Base-by-base conservation (phyloP, 2,888 invertebrate species). In the Pyrocoelia pectoralis region DNA sequence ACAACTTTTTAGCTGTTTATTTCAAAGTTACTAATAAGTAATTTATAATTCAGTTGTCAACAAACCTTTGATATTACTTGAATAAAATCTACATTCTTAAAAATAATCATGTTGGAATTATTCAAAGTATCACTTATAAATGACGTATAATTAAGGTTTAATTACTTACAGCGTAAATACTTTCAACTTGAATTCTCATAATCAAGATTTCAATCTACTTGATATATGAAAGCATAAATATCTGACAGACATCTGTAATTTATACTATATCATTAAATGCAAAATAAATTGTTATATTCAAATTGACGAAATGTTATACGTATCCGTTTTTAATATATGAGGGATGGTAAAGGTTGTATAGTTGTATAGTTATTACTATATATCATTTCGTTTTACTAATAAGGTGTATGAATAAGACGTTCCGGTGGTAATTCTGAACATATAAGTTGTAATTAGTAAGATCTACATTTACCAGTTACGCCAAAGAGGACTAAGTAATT, bases 401-500 rank as follows among this genome's bases (percentile, higher is more conserved):
- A 24, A 24, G 24, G 24, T 24, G 6, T 33, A 33, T 33, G 33
- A 33, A n/a, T 4, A 33, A 33, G 33, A 33, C 9, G 33, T n/a
- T 33, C 2, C n/a, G 10, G 2, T 33, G 2, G 2, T 8, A n/a
- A n/a, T 33, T n/a, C 2, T 33, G 33, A n/a, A 33, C 2, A 33
- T 43, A 10, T 43, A 9, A 46, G 46, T 18, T 46, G 17, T 46
- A 17, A 46, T 46, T 46, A 46, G 17, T 14, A 2, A 46, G 5
- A 17, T 9, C 18, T 46, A 46, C 46, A 41, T 41, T 41, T 41
- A 14, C 41, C 24, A n/a, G 14, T 46, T 56, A 48, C 53, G 61
- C 52, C 53, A n/a, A 49, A 63, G n/a, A 58, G 41, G 33, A 55
- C 54, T 56, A 58, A 59, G 48, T 48, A 65, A 65, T 65, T 65